These are phyloP conservation scores for Pyrochroa serraticornis DNA, from an alignment of 2,888 invertebrate genomes.

Conservation along the genomic window DNA sequence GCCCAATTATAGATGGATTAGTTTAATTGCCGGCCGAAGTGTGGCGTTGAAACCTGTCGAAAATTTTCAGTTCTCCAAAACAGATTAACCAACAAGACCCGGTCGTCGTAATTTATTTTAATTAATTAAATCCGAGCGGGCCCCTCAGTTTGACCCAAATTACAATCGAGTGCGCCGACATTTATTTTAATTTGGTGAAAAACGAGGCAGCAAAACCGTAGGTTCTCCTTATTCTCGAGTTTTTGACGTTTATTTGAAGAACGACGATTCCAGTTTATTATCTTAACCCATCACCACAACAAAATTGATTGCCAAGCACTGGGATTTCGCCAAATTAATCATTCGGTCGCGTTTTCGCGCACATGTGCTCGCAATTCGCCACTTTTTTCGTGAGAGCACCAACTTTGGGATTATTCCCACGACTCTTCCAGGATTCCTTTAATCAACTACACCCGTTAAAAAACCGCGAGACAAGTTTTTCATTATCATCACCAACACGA, in stretches of 20 bases:
- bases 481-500: not conserved
- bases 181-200: not conserved
- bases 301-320: conserved; percentile 1
- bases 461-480: not conserved
- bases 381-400: conserved; percentile 39
- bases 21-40: too few relatives aligned
- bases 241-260: not conserved
- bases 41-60: too few relatives aligned
- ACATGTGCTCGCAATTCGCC: conserved; percentile 34
- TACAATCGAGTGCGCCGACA: too few relatives aligned
- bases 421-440: conserved; percentile 21
- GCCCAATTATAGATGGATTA: not conserved
- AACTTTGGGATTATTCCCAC: conserved; percentile 33
- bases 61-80: too few relatives aligned
- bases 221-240: not conserved
- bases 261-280: not conserved
- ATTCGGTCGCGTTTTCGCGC: conserved; percentile 21
- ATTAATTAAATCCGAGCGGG: too few relatives aligned
- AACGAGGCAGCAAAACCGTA: not conserved
- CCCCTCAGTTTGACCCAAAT: too few relatives aligned
- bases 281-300: not conserved
- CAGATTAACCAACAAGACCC: too few relatives aligned
- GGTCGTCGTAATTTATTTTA: too few relatives aligned
- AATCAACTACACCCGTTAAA: not conserved
- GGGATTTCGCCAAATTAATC: conserved; percentile 21